Evolutionary conservation across 1,140 invertebrate genomes (phyloP).

Genomic region (Chionoecetes opilio): DNA sequence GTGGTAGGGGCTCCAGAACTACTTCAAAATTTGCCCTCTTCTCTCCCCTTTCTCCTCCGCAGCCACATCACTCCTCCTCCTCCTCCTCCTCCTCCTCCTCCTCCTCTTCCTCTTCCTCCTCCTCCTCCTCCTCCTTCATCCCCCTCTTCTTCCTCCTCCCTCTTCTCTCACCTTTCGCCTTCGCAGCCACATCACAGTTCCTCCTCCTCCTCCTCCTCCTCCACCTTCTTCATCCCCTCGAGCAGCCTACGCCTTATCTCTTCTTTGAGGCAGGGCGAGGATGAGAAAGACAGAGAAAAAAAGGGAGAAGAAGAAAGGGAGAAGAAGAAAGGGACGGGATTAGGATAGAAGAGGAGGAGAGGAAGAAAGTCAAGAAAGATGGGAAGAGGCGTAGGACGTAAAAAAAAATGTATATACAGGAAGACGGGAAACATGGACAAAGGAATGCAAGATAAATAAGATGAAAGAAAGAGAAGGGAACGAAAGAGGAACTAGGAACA

Average conservation of each 20-base stretch:
- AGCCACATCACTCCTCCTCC: too few relatives aligned
- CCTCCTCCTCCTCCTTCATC: too few relatives aligned
- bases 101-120: too few relatives aligned
- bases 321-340: neutral
- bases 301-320: neutral
- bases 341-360: neutral
- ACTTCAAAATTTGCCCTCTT: too few relatives aligned
- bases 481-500: neutral
- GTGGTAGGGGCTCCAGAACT: too few relatives aligned
- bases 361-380: neutral
- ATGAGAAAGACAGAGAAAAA: neutral
- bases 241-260: neutral
- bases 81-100: too few relatives aligned
- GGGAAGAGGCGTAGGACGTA: neutral
- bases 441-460: neutral
- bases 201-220: too few relatives aligned
- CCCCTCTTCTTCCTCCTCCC: neutral
- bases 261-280: neutral
- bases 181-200: neutral
- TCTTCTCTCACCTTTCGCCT: neutral
- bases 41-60: neutral
- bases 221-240: too few relatives aligned
- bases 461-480: neutral
- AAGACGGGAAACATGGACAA: neutral
- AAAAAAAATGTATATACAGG: neutral